Evolutionary conservation across 2,888 invertebrate species (phyloP), one percentile per base, ranked within the genome.

Genomic region (Junonia oenone): DNA sequence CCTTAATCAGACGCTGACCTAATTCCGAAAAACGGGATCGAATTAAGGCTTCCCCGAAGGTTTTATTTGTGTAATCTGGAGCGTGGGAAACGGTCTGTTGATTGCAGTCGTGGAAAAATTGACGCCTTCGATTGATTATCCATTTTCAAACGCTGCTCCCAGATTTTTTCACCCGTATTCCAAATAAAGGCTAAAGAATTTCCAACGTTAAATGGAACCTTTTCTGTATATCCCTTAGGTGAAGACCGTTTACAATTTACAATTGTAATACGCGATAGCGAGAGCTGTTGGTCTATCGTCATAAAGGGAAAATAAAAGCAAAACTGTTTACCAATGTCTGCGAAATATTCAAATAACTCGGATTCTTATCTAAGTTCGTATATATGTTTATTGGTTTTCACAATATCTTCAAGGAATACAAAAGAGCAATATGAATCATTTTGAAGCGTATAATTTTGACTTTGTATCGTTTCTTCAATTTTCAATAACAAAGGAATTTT

Each of bases 41-140:
- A 51, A 55, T 55, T 51, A 55, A 51, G 38, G 27, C 45, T 33
- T 37, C 33, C 22, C 31, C 27, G 50, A 40, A 38, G 46, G 9
- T 33, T 45, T 45, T 27, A 14, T 8, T 40, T 19, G 6, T 2
- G 22, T 45, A 56, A 59, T 52, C 61, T 59, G 50, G 59, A 38
- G 46, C 61, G 61, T 57, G 61, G 59, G 59, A 61, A 59, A 49
- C 43, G 47, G 47, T 45, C 49, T 51, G 49, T 61, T 51, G 52
- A 51, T 53, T 56, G 61, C 59, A 57, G 19, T 53, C 33, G 58
- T 45, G 51, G 53, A 49, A 38, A 49, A 47, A 43, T 29, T 14
- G 45, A 14, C 45, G 14, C 27, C 22, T 19, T 29, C 13, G 19
- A 54, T 53, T 33, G 53, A 53, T 47, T 11, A 47, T 54, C 53